phyloP scores from a whole-genome alignment of 1,140 invertebrate genomes.

The Cydia strobilella region DNA sequence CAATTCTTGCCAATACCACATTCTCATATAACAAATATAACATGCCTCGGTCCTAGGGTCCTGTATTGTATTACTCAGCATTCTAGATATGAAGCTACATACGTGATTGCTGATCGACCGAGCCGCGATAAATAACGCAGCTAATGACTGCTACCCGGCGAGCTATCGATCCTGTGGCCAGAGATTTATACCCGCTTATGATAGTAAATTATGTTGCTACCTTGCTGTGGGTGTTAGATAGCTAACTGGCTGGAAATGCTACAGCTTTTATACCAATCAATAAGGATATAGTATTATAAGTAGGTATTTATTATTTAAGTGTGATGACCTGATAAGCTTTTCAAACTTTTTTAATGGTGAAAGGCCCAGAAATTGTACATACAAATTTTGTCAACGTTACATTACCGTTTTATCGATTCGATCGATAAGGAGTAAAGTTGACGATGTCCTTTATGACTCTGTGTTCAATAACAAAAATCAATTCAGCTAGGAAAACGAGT shows the following conservation, averaged over 20 bases:
- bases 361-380: no score
- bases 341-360: no score
- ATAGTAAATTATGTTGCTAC: conserved; percentile 49
- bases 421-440: no score
- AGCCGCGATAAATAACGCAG: conserved; percentile 21
- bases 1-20: background rate
- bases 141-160: conserved; percentile 39
- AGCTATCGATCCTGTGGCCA: conserved; percentile 35
- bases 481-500: no score
- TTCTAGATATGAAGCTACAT: background rate
- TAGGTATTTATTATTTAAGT: background rate
- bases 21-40: background rate
- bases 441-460: no score
- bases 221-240: conserved; percentile 48
- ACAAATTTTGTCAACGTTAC: no score
- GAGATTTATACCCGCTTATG: conserved; percentile 51
- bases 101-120: conserved; percentile 21
- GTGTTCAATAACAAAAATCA: no score
- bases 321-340: no score
- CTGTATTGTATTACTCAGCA: no score
- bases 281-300: background rate
- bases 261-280: background rate
- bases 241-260: conserved; percentile 5
- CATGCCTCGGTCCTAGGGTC: no score
- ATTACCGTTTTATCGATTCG: no score